These are phyloP conservation scores for Echinops telfairi DNA, from an alignment of 2,113 vertebrate genomes.

Conservation along the genomic window DNA sequence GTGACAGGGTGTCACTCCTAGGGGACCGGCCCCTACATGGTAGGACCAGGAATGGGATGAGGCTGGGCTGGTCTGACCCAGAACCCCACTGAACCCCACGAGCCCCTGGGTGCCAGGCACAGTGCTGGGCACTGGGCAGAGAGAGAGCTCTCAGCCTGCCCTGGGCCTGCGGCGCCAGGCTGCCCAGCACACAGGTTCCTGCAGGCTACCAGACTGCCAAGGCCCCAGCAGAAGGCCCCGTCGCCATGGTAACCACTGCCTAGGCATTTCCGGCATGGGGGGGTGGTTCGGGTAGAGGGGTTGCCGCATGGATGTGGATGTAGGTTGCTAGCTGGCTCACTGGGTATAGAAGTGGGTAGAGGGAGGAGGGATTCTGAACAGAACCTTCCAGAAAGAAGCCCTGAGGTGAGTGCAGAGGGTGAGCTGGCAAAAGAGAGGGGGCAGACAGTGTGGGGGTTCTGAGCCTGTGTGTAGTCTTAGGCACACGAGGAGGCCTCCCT, in stretches of 20 bases:
- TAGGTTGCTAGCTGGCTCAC: constrained; percentile 30
- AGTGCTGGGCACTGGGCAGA: neutral
- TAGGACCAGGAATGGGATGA: neutral
- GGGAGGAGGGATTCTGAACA: constrained; percentile 1
- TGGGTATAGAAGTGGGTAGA: neutral
- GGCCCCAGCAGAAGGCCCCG: neutral
- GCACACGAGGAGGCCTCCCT: neutral
- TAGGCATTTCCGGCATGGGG: constrained; percentile 16
- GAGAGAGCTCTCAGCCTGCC: neutral
- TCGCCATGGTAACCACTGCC: constrained; percentile 75
- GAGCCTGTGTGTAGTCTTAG: neutral
- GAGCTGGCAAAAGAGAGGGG: neutral
- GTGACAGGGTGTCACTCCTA: neutral
- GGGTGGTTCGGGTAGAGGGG: neutral
- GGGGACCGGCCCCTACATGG: neutral
- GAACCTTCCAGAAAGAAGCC: constrained; percentile 53
- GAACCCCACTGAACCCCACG: neutral
- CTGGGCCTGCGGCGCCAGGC: neutral
- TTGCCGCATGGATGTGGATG: neutral
- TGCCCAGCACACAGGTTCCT: constrained; percentile 33
- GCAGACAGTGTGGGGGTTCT: neutral
- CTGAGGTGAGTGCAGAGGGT: neutral
- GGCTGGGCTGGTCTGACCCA: neutral
- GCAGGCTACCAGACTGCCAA: neutral
- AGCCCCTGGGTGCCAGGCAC: neutral